Base-by-base conservation (phyloP, 2,797 vertebrate species). In the Xenops minutus region DNA sequence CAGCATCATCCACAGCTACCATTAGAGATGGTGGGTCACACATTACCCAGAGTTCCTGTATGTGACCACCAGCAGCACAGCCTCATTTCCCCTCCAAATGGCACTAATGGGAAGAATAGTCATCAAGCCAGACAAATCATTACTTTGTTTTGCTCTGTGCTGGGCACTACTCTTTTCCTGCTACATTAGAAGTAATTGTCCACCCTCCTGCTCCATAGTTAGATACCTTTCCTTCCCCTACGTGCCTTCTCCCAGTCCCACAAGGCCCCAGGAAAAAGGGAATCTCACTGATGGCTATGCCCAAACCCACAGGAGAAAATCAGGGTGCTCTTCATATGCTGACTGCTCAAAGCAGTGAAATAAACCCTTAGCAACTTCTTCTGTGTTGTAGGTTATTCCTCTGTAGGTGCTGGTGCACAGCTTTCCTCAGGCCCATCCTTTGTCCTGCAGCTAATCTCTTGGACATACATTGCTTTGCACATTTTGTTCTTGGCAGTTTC, bases 401-500 rank as follows among this genome's bases (percentile, higher is more conserved):
- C 82, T 36, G 44, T 71, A n/a, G 49, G 41, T 79, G 48, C 76
- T 3, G 3, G 41, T 34, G 41, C 34, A 12, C 30, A 66, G 55
- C 55, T 49, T 86, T 78, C 66, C 85, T 51, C 44, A 59, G 52
- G 17, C 8, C 54, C 4, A 16, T 94, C 49, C 63, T 85, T 92
- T 12, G 4, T 81, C 66, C 41, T n/a, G 48, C 76, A 79, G 66
- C 73, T 86, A 29, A 88, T 90, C 75, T 91, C 39, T 74, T 64
- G 71, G 73, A 86, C 73, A 44, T 14, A 11, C 39, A 27, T 84
- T 39, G 39, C 92, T 92, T 75, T 76, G 89, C 76, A 96, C 81
- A 72, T 92, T 93, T 81, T 94, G 92, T 94, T 94, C 94, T 86
- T 76, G 85, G 91, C 89, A 59, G 67, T 92, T 94, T 94, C 81